Conservation (phyloP, 2,797 vertebrate species). For the Pseudomugil tenellus region DNA sequence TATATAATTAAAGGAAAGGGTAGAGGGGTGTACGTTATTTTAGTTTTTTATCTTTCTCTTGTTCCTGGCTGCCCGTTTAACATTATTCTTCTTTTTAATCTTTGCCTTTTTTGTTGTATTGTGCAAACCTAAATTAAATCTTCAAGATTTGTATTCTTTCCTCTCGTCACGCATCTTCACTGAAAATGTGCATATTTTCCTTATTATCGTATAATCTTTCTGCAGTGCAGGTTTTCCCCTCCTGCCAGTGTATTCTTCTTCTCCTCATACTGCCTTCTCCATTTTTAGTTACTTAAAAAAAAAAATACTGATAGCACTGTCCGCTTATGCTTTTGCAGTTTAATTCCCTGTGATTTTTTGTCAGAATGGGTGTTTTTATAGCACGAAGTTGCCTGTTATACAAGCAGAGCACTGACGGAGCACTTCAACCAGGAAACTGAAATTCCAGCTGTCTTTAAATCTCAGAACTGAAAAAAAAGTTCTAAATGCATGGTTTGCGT, state of each 20-base stretch:
- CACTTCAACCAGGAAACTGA: conserved; percentile 3
- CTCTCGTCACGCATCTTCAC: conserved; percentile 6
- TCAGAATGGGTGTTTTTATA: conserved; percentile 35
- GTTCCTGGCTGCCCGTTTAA: conserved; percentile 39
- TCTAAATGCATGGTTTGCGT: not conserved
- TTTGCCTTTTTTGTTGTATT: not conserved
- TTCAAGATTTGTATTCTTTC: conserved; percentile 19
- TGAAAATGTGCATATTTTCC: too few relatives aligned
- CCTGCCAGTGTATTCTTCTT: conserved; percentile 13
- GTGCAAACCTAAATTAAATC: conserved; percentile 21
- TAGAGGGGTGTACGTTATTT: conserved; percentile 8
- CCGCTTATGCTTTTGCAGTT: not conserved
- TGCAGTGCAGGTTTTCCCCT: conserved; percentile 11
- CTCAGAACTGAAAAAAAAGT: conserved; percentile 2
- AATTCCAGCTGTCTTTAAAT: conserved; percentile 6
- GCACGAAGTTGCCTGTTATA: conserved; percentile 40
- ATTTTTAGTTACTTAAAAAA: not conserved
- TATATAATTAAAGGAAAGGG: conserved; percentile 28
- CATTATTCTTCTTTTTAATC: not conserved
- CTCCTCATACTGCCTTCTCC: not conserved
- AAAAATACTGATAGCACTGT: not conserved
- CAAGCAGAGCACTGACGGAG: conserved; percentile 12
- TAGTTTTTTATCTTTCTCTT: conserved; percentile 41
- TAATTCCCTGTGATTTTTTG: conserved; percentile 19
- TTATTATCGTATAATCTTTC: conserved; percentile 1